Conservation (phyloP, 2,888 invertebrate species). For the Cancer borealis region DNA sequence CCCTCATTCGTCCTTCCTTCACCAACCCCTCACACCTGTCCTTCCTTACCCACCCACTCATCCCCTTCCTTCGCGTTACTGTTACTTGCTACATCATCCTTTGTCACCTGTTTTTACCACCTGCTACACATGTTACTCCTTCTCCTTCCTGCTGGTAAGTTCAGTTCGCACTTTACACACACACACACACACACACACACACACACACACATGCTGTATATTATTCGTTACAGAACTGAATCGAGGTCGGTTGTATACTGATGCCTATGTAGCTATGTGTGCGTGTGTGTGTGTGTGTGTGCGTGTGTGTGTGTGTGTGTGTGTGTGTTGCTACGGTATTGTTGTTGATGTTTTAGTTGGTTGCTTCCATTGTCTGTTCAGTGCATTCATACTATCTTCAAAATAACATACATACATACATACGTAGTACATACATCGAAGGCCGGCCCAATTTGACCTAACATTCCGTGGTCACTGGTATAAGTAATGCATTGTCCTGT, state of each 20-base stretch:
- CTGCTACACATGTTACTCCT: neutral
- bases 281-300: neutral
- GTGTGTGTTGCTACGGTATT: neutral
- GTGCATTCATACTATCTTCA: neutral
- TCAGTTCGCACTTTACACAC: neutral
- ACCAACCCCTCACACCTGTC: neutral
- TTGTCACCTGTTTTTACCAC: neutral
- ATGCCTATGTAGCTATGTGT: too few relatives aligned
- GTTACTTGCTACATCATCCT: neutral
- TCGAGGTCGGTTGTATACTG: neutral
- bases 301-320: slow-evolving; percentile 11
- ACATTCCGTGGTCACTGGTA: too few relatives aligned
- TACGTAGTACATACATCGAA: too few relatives aligned
- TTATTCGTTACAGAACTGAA: too few relatives aligned
- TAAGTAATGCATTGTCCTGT: too few relatives aligned
- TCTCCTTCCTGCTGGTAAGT: neutral
- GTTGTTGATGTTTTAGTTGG: neutral
- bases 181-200: neutral
- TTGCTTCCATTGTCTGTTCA: neutral
- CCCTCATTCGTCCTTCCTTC: neutral
- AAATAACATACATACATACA: neutral
- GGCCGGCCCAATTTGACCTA: too few relatives aligned
- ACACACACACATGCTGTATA: too few relatives aligned
- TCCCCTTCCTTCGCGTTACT: neutral
- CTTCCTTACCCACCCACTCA: neutral